Evolutionary conservation across 2,797 vertebrate genomes (phyloP), one percentile per base, ranked within the genome.

Genomic region (Crocodylus rhombifer): DNA sequence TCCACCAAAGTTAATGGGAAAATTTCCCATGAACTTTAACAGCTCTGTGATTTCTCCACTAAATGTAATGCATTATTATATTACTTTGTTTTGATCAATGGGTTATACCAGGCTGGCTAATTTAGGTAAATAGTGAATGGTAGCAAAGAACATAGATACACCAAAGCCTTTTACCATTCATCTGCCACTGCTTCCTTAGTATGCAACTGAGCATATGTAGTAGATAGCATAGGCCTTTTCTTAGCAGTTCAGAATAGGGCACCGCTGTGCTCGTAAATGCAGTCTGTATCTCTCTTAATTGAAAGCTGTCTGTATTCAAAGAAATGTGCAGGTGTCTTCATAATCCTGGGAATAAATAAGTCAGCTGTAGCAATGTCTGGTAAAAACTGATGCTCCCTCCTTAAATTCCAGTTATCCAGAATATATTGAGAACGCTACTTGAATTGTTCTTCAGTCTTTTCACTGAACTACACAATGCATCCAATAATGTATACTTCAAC

Each of bases 231-330:
- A 4, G 0, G 74, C 74, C 84, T 84, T 89, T 88, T 89, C 90
- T 86, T 87, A 1, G 2, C 0, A 3, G 82, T 94, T 94, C 95
- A 60, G 88, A 1, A 0, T 15, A 0, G 67, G 69, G 36, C 67
- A 56, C 2, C 0, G 23, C 87, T 36, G 30, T 1, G 5, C 82
- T 1, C 1, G 88, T 56, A 73, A 63, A 77, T 89, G 61, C 55
- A 55, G 0, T 77, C 5, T 1, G 87, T 28, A 5, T 76, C 60
- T 28, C 84, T 69, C 80, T 77, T 62, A 0, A 65, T 30, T 0
- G 56, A 90, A 92, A 76, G 92, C 91, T 95, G 93, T 51, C 87
- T 93, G 69, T 86, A 78, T 95, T 94, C 92, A 90, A 1, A 86
- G 58, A 60, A 36, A 1, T 71, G n/a, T 2, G 6, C 93, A 95